Percentiles rank a stretch among this genome's conserved stretches.
phyloP scores from a whole-genome alignment of 1,140 invertebrate genomes.

The Ceratina japonica region DNA sequence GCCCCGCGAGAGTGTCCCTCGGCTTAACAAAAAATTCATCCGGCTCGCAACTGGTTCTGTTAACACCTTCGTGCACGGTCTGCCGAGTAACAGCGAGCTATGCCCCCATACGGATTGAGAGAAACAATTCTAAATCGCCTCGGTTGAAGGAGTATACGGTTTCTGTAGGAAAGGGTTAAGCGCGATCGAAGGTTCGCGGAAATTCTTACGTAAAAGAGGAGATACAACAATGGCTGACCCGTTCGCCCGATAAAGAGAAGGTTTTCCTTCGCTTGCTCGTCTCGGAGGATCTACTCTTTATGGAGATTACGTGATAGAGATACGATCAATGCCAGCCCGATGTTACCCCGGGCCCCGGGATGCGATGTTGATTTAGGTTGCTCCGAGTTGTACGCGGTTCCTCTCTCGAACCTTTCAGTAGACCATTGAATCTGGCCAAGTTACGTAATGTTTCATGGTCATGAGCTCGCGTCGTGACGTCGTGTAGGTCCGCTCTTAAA shows the following conservation, averaged over 20 bases:
- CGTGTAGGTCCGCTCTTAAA: background rate
- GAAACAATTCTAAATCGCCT: no score
- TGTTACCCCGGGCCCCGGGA: constrained; percentile 1
- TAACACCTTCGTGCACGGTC: no score
- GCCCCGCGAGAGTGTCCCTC: background rate
- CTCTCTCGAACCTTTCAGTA: constrained; percentile 17
- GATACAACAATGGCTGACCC: constrained; percentile 37
- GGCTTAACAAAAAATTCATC: no score
- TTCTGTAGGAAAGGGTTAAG: background rate
- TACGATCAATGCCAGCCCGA: constrained; percentile 32
- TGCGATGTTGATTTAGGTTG: constrained; percentile 44
- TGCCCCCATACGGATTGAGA: no score
- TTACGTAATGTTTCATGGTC: constrained; percentile 34
- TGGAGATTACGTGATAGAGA: constrained; percentile 56
- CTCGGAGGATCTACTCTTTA: constrained; percentile 42
- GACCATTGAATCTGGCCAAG: background rate
- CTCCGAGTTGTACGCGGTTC: constrained; percentile 15
- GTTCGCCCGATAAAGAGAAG: constrained; percentile 37
- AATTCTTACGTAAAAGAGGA: constrained; percentile 20
- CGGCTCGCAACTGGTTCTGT: no score
- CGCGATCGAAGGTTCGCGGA: background rate
- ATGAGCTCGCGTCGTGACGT: background rate
- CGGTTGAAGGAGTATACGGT: background rate
- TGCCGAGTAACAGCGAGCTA: background rate
- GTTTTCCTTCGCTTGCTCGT: constrained; percentile 11